Conservation (phyloP, 2,113 vertebrate species). For the Melanerpes formicivorus region DNA sequence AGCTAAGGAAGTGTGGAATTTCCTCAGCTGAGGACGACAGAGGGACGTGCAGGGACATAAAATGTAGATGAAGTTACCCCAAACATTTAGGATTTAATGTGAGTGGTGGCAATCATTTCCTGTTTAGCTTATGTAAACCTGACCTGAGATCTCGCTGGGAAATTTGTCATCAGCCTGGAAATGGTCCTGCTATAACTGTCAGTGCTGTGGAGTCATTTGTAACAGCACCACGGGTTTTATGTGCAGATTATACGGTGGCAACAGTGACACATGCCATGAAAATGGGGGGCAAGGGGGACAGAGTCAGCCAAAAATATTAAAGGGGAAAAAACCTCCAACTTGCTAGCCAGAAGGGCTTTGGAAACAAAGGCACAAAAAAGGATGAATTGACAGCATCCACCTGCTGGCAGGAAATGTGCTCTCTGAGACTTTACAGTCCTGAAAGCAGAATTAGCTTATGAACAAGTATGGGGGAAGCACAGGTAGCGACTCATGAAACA, state of each 20-base stretch:
- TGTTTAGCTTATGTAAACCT: slow-evolving; percentile 80
- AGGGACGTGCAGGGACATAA: slow-evolving; percentile 72
- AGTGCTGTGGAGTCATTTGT: slow-evolving; percentile 79
- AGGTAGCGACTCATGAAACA: background rate
- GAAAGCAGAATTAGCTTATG: slow-evolving; percentile 10
- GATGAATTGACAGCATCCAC: background rate
- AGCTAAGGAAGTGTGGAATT: slow-evolving; percentile 69
- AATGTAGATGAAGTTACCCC: slow-evolving; percentile 78
- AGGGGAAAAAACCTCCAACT: background rate
- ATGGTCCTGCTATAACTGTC: slow-evolving; percentile 79
- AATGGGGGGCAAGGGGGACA: slow-evolving; percentile 56
- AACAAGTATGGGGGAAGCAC: background rate
- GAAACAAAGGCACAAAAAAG: background rate
- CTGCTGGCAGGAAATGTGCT: slow-evolving; percentile 1
- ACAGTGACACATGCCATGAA: slow-evolving; percentile 78
- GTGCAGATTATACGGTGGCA: slow-evolving; percentile 80
- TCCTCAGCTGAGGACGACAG: slow-evolving; percentile 67
- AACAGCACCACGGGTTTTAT: slow-evolving; percentile 77
- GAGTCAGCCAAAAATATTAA: slow-evolving; percentile 66
- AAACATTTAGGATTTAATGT: slow-evolving; percentile 78
- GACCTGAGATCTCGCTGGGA: slow-evolving; percentile 71
- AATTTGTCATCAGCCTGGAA: slow-evolving; percentile 79
- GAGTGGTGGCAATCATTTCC: slow-evolving; percentile 76
- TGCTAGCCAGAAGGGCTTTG: slow-evolving; percentile 36
- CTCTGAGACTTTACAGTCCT: background rate